Evolutionary conservation across 2,797 vertebrate genomes (phyloP), one percentile per base, ranked within the genome.

Genomic region (Manis javanica): DNA sequence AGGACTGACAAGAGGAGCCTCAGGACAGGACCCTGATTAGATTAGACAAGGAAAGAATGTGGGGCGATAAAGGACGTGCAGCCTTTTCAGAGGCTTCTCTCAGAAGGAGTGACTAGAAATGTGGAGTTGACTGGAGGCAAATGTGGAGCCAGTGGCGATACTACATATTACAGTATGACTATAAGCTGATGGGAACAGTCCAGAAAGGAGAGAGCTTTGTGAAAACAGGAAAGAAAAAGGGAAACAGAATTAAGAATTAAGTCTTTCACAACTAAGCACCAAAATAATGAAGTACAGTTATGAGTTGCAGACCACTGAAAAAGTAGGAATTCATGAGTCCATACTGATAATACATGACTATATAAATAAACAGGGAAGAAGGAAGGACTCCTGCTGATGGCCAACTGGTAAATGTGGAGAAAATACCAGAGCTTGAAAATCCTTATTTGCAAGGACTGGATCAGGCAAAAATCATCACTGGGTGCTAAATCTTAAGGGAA

Each of bases 391-490:
- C 83, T 34, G 46, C 55, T 75, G 64, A 84, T 51, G 83, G 8
- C 57, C 59, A 89, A 64, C 51, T 55, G 72, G 81, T 46, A 83
- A 91, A 75, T 31, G 18, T 57, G n/a, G 71, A 92, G 7, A 19
- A 39, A 94, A 86, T 85, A 49, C 14, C 88, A 34, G 46, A 75
- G 49, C 61, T 77, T 23, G 74, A 94, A 92, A 97, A 81, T 75
- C 78, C 85, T 91, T 88, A 81, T 90, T 81, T 81, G 69, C 72
- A 63, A 96, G 90, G 82, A 90, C 2, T 18, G 37, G 66, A 31
- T 63, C 24, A 86, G 49, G 24, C 68, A 96, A 95, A 94, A 92
- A 85, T 87, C 61, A 93, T 64, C 81, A 77, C 57, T 19, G 39
- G 23, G 79, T 64, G 72, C 78, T 79, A 91, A 94, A 93, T 71